Evolutionary conservation across 2,113 vertebrate genomes (phyloP), one percentile per base, ranked within the genome.

Genomic region (Cavia porcellus): DNA sequence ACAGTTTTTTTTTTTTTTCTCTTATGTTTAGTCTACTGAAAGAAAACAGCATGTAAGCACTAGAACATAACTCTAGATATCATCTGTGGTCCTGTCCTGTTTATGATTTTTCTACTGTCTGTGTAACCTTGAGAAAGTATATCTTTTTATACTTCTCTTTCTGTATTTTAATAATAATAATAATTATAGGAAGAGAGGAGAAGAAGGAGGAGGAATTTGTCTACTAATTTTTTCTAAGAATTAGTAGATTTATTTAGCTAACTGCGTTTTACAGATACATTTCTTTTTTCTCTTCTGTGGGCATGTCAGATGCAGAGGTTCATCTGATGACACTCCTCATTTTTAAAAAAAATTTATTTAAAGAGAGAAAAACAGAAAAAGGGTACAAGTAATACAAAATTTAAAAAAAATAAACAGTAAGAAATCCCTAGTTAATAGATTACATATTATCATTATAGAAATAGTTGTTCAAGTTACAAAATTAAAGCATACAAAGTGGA

Each of bases 11-110:
- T n/a, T 68, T 68, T 95, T 6, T 9, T 19, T 38, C 28, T 57
- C 64, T 87, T 93, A 19, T 42, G 92, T 93, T 91, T 79, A 95
- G 61, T 81, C 30, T 95, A 96, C 90, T 88, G n/a, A 96, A 77
- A 92, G 86, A 85, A 97, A 94, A 72, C 83, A 2, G 57, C 72
- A 83, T 45, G 47, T 83, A 62, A 14, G 75, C 94, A 70, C 82
- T 77, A 95, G 70, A 55, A 45, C 20, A 75, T 92, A 70, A 45
- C 24, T 96, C 45, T 75, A 62, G 59, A 55, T 62, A 35, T 64
- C 75, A 92, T 42, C 64, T 50, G 77, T 45, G 11, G 17, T 95
- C 88, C 86, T 92, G 14, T 80, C 89, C 47, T 82, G 50, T 61
- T 87, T 86, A 89, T 80, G 45, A 11, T 70, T 92, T 93, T 55